Evolutionary conservation across 2,888 invertebrate species (phyloP).

Genomic region (Amphiduros pacificus): DNA sequence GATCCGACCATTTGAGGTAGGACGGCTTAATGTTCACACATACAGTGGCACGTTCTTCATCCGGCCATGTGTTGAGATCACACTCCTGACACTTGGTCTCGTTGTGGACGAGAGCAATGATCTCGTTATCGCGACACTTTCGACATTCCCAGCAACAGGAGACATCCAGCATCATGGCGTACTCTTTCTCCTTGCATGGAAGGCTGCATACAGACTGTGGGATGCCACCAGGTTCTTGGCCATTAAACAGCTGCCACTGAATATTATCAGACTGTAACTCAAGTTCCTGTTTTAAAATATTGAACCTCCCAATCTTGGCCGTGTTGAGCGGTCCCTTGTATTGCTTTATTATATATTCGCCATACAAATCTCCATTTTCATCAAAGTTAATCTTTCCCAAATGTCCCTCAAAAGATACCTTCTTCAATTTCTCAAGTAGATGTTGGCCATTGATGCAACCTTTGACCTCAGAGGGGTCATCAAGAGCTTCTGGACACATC

Average conservation of each 20-base stretch:
- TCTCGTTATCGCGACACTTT: constrained; percentile 28
- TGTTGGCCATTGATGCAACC: constrained; percentile 1
- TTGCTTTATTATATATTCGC: constrained; percentile 1
- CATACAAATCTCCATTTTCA: constrained; percentile 2
- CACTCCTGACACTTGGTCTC: constrained; percentile 25
- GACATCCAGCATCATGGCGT: constrained; percentile 1
- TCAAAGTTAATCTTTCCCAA: constrained; percentile 3
- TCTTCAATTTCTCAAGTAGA: constrained; percentile 1
- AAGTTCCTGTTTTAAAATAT: background rate
- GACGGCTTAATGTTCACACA: constrained; percentile 18
- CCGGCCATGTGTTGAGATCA: constrained; percentile 24
- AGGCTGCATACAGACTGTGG: background rate
- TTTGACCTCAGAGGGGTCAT: background rate
- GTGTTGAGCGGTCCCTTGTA: background rate
- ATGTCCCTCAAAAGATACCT: background rate
- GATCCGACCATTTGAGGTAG: constrained; percentile 13
- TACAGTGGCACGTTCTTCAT: constrained; percentile 5
- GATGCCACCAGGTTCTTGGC: background rate
- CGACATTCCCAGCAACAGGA: constrained; percentile 30
- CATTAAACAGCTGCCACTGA: background rate
- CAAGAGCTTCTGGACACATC: background rate
- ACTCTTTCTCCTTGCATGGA: background rate
- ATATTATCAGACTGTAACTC: background rate
- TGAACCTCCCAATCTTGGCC: background rate
- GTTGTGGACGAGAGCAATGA: constrained; percentile 15